These are phyloP conservation scores for Enteromius paludinosus DNA, from an alignment of 2,797 vertebrate species.

Conservation along the genomic window DNA sequence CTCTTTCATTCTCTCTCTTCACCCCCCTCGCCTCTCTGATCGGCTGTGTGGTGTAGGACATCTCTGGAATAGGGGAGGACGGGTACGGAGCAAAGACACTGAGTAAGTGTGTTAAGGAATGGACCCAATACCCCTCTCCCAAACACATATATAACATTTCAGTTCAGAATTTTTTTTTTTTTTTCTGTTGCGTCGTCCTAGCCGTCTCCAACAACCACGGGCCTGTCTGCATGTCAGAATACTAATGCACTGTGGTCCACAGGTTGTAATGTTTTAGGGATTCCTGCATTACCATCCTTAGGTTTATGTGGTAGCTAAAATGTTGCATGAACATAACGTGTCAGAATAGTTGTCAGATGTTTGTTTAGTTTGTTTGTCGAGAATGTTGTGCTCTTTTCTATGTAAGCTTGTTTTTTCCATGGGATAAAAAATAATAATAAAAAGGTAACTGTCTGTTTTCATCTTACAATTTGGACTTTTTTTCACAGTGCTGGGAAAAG, in stretches of 20 bases:
- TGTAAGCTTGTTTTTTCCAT: background rate
- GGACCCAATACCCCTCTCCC: slow-evolving; percentile 69
- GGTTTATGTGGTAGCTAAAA: slow-evolving; percentile 26
- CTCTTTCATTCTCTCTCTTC: slow-evolving; percentile 79
- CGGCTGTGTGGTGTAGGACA: slow-evolving; percentile 89
- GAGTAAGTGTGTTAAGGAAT: slow-evolving; percentile 96
- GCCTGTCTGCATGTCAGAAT: slow-evolving; percentile 40
- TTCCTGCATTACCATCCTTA: slow-evolving; percentile 26
- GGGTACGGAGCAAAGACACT: slow-evolving; percentile 99
- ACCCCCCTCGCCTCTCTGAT: slow-evolving; percentile 85
- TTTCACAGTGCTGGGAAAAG: background rate
- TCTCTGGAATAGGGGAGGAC: slow-evolving; percentile 99
- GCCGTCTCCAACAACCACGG: slow-evolving; percentile 1
- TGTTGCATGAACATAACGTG: slow-evolving; percentile 30
- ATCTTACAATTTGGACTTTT: background rate
- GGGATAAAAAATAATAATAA: background rate
- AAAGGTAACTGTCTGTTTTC: background rate
- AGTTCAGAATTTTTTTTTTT: slow-evolving; percentile 60
- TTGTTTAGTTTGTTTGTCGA: slow-evolving; percentile 27
- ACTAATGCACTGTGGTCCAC: slow-evolving; percentile 18
- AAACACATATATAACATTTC: slow-evolving; percentile 51
- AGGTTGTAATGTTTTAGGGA: slow-evolving; percentile 19
- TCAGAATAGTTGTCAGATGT: slow-evolving; percentile 18
- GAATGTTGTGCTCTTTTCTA: slow-evolving; percentile 22
- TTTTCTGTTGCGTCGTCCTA: slow-evolving; percentile 34